Evolutionary conservation across 2,113 vertebrate genomes (phyloP), one percentile per base, ranked within the genome.

Genomic region (Trachemys scripta): DNA sequence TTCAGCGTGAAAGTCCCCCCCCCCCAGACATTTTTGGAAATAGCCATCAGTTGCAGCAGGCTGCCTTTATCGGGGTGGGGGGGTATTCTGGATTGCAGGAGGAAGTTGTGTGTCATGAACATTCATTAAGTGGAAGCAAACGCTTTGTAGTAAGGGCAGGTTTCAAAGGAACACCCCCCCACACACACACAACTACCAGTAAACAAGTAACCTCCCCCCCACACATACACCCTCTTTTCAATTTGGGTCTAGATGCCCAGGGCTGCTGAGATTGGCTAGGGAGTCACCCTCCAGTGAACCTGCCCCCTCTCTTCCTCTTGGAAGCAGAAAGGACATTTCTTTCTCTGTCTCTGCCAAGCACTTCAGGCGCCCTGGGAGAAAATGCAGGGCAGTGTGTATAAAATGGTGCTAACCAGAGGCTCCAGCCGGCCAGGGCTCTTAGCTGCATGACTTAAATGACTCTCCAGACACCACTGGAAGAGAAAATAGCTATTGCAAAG

Each of bases 1-100:
- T 97, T 97, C 78, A 84, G 96, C 90, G 38, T 94, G 94, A 94
- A 97, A 97, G 96, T 97, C 76, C 83, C 53, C 65, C 38, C 49
- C 25, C 65, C 42, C 4, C 59, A 2, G 57, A 84, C 72, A 13
- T 76, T 27, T 78, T 27, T 13, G 75, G 38, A 78, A 12, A 7
- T 25, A 45, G 22, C 24, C 24, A 9, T 27, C 25, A 27, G 25
- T 42, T 78, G 42, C 24, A 45, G 72, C 38, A 4, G 75, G 24
- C 24, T 78, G n/a, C 65, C 35, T 75, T 75, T 75, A 42, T 75
- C 4, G 5, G n/a, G 38, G 20, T 38, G 56, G 24, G 22, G 10
- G 19, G 12, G 22, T 42, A 72, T 72, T 45, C 75, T 47, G 75
- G 42, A 25, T 27, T 27, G 75, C 24, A 47, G 5, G 38, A 47